A percentile compares a stretch with the other conserved stretches of the same genome.
These are phyloP conservation scores for Ephydatia muelleri DNA, from an alignment of 37 sponge, comb jelly and placozoan species.

Conservation along the genomic window DNA sequence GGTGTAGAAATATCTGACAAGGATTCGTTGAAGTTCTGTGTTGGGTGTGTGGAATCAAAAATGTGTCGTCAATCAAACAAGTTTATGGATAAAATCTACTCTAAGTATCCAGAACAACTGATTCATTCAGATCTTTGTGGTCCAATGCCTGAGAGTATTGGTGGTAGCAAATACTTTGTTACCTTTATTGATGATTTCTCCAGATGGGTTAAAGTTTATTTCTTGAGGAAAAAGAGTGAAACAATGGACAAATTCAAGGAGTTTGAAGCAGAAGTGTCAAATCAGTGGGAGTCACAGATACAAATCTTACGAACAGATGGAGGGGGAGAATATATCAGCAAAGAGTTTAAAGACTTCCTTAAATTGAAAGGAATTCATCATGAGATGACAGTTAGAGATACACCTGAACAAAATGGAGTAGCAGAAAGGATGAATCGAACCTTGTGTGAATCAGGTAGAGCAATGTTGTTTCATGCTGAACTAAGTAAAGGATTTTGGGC, in stretches of 20 bases:
- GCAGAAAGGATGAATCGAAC: constrained; percentile 63
- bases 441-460: constrained; percentile 48
- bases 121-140: constrained; percentile 69
- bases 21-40: constrained; percentile 14
- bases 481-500: constrained; percentile 46
- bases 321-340: constrained; percentile 60
- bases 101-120: constrained; percentile 17
- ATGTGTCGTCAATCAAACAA: constrained; percentile 33
- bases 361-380: constrained; percentile 48
- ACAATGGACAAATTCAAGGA: constrained; percentile 60
- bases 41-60: constrained; percentile 49
- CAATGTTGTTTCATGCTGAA: constrained; percentile 59
- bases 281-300: constrained; percentile 28
- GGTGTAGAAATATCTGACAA: constrained; percentile 22
- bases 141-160: constrained; percentile 58
- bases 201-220: constrained; percentile 55
- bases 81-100: constrained; percentile 35
- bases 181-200: constrained; percentile 71
- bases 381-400: constrained; percentile 48
- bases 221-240: constrained; percentile 40
- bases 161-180: constrained; percentile 65
- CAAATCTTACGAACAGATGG: constrained; percentile 42
- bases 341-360: constrained; percentile 45
- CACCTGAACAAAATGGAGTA: constrained; percentile 68
- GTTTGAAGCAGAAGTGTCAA: constrained; percentile 52